phyloP scores from a whole-genome alignment of 92 coral and sea anemone genomes.

The Montipora capitata region DNA sequence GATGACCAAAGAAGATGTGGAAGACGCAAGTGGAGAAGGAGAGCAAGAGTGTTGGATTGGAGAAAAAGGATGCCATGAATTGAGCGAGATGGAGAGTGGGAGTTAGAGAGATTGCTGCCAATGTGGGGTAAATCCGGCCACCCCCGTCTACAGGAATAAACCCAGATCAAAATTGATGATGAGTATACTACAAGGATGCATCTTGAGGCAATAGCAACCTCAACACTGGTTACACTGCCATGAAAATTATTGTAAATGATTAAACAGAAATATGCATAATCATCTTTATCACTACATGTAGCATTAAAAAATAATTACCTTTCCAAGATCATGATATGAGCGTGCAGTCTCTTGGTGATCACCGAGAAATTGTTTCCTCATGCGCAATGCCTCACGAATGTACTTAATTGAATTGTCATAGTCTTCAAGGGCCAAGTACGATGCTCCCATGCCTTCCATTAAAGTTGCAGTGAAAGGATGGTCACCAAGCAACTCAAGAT shows the following conservation, averaged over 20 bases:
- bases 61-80: too few species aligned
- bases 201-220: neutral
- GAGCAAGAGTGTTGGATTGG: too few species aligned
- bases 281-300: neutral
- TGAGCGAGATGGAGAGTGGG: too few species aligned
- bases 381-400: constrained; percentile 86
- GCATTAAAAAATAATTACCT: constrained; percentile 25
- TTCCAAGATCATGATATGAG: constrained; percentile 93
- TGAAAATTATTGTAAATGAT: neutral
- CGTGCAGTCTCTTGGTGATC: constrained; percentile 98
- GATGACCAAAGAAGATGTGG: too few species aligned
- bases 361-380: constrained; percentile 87
- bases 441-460: constrained; percentile 93
- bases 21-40: too few species aligned
- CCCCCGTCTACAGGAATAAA: too few species aligned
- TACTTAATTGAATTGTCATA: constrained; percentile 78
- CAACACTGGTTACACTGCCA: neutral
- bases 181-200: too few species aligned
- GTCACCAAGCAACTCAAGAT: constrained; percentile 81
- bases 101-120: too few species aligned
- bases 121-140: too few species aligned
- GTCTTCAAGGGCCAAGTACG: constrained; percentile 87
- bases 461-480: constrained; percentile 96
- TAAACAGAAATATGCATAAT: neutral
- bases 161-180: too few species aligned